These are phyloP conservation scores for Ceratosolen fusciceps DNA, from an alignment of 1,140 invertebrate species.

Conservation along the genomic window DNA sequence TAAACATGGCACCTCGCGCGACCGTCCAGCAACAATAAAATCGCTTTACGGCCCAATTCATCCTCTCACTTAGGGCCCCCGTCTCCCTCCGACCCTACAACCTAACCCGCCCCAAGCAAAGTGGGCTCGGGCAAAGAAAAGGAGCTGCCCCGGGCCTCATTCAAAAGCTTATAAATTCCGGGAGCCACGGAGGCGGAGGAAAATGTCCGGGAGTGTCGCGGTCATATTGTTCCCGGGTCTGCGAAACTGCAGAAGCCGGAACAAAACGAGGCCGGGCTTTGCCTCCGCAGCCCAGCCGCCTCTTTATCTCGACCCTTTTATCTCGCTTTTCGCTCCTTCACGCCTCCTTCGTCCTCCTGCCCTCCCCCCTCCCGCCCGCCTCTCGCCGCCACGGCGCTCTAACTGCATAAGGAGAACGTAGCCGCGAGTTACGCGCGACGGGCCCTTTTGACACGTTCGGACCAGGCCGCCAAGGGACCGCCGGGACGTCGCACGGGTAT, in stretches of 20 bases:
- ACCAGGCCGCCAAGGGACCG: too few species aligned
- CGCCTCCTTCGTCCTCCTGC: too few species aligned
- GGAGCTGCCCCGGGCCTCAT: background rate
- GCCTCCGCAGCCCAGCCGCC: background rate
- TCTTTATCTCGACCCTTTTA: slow-evolving; percentile 46
- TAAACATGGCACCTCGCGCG: slow-evolving; percentile 42
- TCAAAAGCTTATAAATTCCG: slow-evolving; percentile 42
- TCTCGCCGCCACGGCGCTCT: too few species aligned
- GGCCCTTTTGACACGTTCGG: too few species aligned
- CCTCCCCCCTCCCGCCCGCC: too few species aligned
- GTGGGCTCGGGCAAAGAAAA: background rate
- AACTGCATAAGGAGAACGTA: too few species aligned
- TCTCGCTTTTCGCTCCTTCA: slow-evolving; percentile 35
- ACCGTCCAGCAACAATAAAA: slow-evolving; percentile 18
- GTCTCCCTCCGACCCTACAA: too few species aligned
- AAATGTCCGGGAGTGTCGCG: slow-evolving; percentile 9
- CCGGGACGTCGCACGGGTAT: too few species aligned
- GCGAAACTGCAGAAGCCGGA: slow-evolving; percentile 38
- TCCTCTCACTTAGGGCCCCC: slow-evolving; percentile 15
- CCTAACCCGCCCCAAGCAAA: slow-evolving; percentile 1
- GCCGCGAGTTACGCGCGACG: too few species aligned
- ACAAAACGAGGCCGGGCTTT: slow-evolving; percentile 24
- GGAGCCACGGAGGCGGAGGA: slow-evolving; percentile 7
- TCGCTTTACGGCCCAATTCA: slow-evolving; percentile 36
- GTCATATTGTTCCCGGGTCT: slow-evolving; percentile 5